Percentiles rank a stretch among this genome's conserved stretches.
Conservation (phyloP, 2,797 vertebrate species). For the Micropoecilia bifurca region DNA sequence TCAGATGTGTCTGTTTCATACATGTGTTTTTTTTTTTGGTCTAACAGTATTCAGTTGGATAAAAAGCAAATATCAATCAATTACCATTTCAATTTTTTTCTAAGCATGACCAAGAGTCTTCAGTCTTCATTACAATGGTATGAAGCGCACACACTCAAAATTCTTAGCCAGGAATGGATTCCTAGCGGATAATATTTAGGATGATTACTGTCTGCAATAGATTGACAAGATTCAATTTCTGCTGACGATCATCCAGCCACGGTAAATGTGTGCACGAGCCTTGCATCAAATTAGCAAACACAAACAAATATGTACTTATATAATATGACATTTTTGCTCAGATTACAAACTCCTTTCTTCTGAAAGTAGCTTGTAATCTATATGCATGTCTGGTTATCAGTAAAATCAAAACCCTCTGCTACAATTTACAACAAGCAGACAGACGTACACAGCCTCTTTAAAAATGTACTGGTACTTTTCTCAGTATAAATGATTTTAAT, state of each 20-base stretch:
- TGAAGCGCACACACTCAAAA: constrained; percentile 17
- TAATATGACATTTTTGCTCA: too few relatives aligned
- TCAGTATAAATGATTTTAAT: neutral
- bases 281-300: neutral
- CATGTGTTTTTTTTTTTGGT: neutral
- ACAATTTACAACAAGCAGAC: neutral
- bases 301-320: too few relatives aligned
- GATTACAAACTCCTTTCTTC: too few relatives aligned
- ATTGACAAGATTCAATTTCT: neutral
- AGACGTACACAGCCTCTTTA: neutral
- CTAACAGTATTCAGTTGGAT: constrained; percentile 4
- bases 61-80: constrained; percentile 29
- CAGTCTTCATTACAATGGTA: constrained; percentile 60
- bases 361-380: too few relatives aligned
- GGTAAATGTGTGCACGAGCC: neutral
- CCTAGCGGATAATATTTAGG: constrained; percentile 11
- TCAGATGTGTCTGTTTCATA: constrained; percentile 14
- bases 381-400: too few relatives aligned
- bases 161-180: constrained; percentile 4
- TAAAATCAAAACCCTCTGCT: neutral
- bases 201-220: constrained; percentile 27
- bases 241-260: neutral
- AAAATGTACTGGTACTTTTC: neutral
- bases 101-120: constrained; percentile 68
- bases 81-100: constrained; percentile 58